Percentiles rank a stretch among this genome's conserved stretches.
phyloP scores from a whole-genome alignment of 2,888 invertebrate species.

The Phyllotreta cruciferae region DNA sequence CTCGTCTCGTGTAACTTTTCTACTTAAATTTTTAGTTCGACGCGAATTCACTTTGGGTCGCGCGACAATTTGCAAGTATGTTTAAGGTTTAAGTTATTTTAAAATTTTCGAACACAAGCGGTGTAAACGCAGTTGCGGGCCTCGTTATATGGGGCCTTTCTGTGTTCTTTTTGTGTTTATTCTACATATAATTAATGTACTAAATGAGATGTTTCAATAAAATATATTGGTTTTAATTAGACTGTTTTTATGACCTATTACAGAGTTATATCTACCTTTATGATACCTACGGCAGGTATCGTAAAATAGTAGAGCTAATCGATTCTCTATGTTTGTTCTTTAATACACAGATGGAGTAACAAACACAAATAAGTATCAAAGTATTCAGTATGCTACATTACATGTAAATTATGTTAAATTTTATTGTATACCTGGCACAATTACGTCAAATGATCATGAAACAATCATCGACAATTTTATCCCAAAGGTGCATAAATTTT shows the following conservation, averaged over 20 bases:
- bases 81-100: slow-evolving; percentile 55
- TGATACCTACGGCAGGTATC: not conserved
- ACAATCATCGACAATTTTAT: too few relatives aligned
- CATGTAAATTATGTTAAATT: not conserved
- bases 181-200: slow-evolving; percentile 58
- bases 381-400: not conserved
- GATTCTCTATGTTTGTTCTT: not conserved
- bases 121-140: slow-evolving; percentile 45
- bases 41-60: slow-evolving; percentile 26
- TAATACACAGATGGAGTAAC: not conserved
- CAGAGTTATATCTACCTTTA: slow-evolving; percentile 2
- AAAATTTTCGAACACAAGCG: slow-evolving; percentile 39
- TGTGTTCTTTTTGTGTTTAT: slow-evolving; percentile 56
- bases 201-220: slow-evolving; percentile 58
- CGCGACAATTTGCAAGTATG: slow-evolving; percentile 40
- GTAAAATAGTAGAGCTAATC: not conserved
- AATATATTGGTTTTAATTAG: slow-evolving; percentile 53
- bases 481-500: too few relatives aligned
- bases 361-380: not conserved
- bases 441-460: not conserved
- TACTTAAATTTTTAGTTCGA: slow-evolving; percentile 31
- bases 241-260: slow-evolving; percentile 14
- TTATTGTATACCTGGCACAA: too few relatives aligned
- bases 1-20: not conserved
- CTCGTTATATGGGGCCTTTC: slow-evolving; percentile 56